Evolutionary conservation across 2,113 vertebrate genomes (phyloP).

Genomic region (Ochotona princeps): DNA sequence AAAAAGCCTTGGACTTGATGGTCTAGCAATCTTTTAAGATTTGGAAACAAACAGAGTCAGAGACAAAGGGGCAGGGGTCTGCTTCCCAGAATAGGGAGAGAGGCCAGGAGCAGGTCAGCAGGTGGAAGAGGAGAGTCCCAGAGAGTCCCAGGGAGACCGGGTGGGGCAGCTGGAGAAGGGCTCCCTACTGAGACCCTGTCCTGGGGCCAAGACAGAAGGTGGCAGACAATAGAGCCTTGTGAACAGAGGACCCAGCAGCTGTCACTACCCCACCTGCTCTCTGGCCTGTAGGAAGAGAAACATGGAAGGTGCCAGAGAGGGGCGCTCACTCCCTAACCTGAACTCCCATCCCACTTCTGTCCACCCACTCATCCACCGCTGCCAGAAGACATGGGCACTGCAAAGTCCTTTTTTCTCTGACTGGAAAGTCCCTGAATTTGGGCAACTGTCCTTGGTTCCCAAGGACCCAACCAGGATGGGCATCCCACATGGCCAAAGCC

Average conservation of each 20-base stretch:
- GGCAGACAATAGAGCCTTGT: conserved; percentile 25
- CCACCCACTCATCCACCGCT: background rate
- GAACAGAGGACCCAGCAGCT: background rate
- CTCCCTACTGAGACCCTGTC: background rate
- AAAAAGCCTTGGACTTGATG: background rate
- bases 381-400: background rate
- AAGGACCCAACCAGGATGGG: background rate
- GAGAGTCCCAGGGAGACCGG: background rate
- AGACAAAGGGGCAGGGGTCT: background rate
- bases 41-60: background rate
- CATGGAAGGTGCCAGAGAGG: background rate
- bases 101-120: background rate
- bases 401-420: no score
- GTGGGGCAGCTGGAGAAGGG: background rate
- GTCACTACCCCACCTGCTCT: conserved; percentile 26
- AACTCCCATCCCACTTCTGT: background rate
- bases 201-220: conserved; percentile 1
- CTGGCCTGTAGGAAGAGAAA: conserved; percentile 6
- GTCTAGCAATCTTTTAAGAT: background rate
- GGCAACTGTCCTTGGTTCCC: background rate
- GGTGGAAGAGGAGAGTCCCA: background rate
- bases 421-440: background rate
- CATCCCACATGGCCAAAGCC: background rate
- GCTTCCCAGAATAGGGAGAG: background rate
- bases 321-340: background rate